Base-by-base conservation (phyloP, 2,888 invertebrate species). In the Incurvaria masculella region DNA sequence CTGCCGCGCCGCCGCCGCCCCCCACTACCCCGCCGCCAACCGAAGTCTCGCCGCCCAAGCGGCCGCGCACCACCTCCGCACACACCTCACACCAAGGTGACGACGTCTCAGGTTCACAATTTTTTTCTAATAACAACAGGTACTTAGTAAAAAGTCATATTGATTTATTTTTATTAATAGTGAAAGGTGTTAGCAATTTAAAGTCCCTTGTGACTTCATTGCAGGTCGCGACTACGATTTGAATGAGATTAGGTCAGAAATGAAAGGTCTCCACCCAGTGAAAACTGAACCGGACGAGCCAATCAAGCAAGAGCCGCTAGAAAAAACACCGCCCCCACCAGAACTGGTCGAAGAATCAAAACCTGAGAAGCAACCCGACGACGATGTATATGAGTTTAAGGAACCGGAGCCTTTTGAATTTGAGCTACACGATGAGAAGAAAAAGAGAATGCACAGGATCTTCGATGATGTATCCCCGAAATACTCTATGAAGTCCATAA, bases 341-440 rank as follows among this genome's bases (percentile, higher is more conserved):
- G 70, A 69, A 52, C 60, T 62, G 3, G 53, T 61, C 16, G 65
- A 64, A 20, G 44, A 40, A n/a, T 17, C 26, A 20, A 14, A 21
- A 46, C 51, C 48, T 26, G 55, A 56, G 11, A 79, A 78, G 55
- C 72, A 75, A 59, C 59, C 76, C 0, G 79, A 79, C 57, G 92
- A 93, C 62, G 92, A 93, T 62, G 86, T 92, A 51, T 93, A 93
- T 61, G 92, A 93, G 66, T 93, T 93, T 62, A 92, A 92, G 65
- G 92, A 93, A 66, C 91, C 91, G 0, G 92, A 93, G 65, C 91
- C 92, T 0, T 92, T 92, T 61, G 91, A 92, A 64, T 84, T 91
- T 56, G 91, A 92, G 68, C 81, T 87, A 8, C 82, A 89, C 48
- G 72, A 81, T 57, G 74, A 79, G 55, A 79, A 79, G 57, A 80